Percentiles rank a stretch among this genome's conserved stretches.
Conservation (phyloP, 2,888 invertebrate genomes). For the Dryococelus australis region DNA sequence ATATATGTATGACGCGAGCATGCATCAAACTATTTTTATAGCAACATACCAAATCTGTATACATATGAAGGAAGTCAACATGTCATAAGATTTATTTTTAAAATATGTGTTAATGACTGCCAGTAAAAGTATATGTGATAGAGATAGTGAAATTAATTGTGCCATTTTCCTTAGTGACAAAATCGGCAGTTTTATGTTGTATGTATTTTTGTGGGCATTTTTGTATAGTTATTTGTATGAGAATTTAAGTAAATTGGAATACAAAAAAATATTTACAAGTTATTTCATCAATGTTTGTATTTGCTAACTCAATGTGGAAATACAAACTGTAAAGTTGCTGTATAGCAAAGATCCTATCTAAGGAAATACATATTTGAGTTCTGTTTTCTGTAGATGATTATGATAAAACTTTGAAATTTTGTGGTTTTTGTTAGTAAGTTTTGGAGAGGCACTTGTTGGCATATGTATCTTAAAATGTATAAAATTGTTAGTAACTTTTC, state of each 20-base stretch:
- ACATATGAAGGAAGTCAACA: not conserved
- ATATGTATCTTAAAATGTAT: not conserved
- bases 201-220: not conserved
- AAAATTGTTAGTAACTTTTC: too few species aligned
- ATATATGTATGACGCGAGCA: not conserved
- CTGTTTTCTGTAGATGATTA: not conserved
- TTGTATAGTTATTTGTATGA: not conserved
- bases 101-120: not conserved
- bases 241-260: not conserved
- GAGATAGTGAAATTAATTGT: not conserved
- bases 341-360: too few species aligned
- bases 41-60: slow-evolving; percentile 9
- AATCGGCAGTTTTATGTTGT: not conserved
- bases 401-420: too few species aligned
- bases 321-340: not conserved
- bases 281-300: not conserved
- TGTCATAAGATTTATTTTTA: not conserved
- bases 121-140: not conserved
- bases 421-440: not conserved
- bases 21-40: not conserved
- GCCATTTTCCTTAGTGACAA: not conserved
- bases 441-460: not conserved
- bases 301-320: not conserved
- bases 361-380: not conserved
- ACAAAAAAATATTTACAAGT: too few species aligned